Conservation (phyloP, 1,140 invertebrate genomes). For the Leptestheria dahalacensis region DNA sequence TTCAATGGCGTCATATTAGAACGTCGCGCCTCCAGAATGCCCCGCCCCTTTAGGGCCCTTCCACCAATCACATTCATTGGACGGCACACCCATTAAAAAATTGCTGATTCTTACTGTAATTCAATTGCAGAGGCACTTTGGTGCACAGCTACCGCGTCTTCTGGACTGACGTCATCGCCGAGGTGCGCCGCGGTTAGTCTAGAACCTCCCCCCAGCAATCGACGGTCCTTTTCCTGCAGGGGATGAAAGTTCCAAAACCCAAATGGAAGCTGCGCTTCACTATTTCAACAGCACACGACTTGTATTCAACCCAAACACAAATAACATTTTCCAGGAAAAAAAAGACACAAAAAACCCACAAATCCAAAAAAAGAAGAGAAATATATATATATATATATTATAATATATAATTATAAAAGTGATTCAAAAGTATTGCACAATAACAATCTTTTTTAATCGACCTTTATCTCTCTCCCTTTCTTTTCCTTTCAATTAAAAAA, state of each 20-base stretch:
- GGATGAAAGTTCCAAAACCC: neutral
- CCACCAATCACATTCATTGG: too few species aligned
- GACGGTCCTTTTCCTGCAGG: neutral
- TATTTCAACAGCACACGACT: neutral
- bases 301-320: neutral
- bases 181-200: conserved; percentile 25
- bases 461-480: neutral
- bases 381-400: too few species aligned
- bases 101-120: neutral
- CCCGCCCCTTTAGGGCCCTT: too few species aligned
- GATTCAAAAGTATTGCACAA: neutral
- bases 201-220: neutral
- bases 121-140: conserved; percentile 49
- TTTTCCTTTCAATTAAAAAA: neutral
- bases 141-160: conserved; percentile 52
- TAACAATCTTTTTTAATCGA: neutral
- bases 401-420: neutral
- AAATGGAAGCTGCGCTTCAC: conserved; percentile 10
- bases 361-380: too few species aligned
- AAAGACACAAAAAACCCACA: neutral
- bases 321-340: neutral
- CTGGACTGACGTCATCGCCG: conserved; percentile 45
- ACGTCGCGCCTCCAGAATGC: too few species aligned
- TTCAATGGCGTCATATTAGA: too few species aligned
- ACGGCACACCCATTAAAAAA: conserved; percentile 6